A percentile compares a stretch with the other conserved stretches of the same genome.
Conservation (phyloP, 2,888 invertebrate species). For the Nemotelus pantherinus region DNA sequence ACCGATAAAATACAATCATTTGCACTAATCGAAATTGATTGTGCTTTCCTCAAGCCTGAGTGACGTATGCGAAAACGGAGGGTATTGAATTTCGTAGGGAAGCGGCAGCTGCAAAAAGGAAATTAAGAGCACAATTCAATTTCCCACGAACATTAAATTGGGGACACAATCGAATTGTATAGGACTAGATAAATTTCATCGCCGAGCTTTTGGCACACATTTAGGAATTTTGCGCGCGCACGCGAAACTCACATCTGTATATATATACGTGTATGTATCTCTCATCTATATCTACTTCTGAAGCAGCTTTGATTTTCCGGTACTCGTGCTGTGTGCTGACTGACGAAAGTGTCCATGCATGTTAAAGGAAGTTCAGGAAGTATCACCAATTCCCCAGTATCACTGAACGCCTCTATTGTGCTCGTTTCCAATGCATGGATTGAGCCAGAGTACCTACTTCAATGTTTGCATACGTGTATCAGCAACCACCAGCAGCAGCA, state of each 20-base stretch:
- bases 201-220: slow-evolving; percentile 35
- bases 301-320: slow-evolving; percentile 6
- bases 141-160: not conserved
- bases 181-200: slow-evolving; percentile 22
- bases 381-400: not conserved
- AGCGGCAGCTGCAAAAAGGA: not conserved
- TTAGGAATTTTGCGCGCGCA: slow-evolving; percentile 31
- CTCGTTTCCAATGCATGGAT: no score
- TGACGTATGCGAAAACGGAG: no score
- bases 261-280: no score
- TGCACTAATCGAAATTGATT: not conserved
- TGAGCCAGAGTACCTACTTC: no score
- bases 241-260: not conserved
- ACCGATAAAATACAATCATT: not conserved
- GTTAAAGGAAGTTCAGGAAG: not conserved
- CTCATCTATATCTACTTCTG: not conserved
- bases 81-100: no score
- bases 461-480: no score
- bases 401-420: no score
- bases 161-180: slow-evolving; percentile 1
- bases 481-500: no score
- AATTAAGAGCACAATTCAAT: slow-evolving; percentile 1
- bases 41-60: not conserved
- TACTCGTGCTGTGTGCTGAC: not conserved
- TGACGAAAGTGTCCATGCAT: not conserved